Evolutionary conservation across 2,113 vertebrate genomes (phyloP).

Genomic region (Marmota flaviventris): DNA sequence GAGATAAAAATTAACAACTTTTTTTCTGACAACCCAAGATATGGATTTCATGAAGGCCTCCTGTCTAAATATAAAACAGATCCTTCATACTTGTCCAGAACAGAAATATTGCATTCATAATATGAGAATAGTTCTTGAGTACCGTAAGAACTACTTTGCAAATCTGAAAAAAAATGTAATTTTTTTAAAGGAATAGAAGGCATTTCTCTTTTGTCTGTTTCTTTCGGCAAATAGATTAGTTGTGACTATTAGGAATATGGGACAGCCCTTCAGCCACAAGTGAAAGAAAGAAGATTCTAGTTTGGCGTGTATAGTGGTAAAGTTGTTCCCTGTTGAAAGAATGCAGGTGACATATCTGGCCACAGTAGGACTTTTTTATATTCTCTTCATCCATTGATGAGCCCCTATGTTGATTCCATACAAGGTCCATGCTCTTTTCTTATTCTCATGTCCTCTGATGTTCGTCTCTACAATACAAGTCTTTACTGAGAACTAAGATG

Average conservation of each 20-base stretch:
- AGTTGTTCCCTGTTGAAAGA: not conserved
- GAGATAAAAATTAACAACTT: conserved; percentile 46
- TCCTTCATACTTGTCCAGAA: not conserved
- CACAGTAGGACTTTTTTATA: not conserved
- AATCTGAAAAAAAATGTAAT: not conserved
- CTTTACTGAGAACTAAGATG: not conserved
- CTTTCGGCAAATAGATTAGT: not conserved
- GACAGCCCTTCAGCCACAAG: not conserved
- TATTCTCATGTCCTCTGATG: not conserved
- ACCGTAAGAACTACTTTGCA: not conserved
- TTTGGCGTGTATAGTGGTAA: not conserved
- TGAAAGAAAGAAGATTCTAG: not conserved
- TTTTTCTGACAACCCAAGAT: not conserved
- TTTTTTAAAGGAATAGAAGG: not conserved
- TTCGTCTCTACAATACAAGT: not conserved
- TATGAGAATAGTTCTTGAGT: not conserved
- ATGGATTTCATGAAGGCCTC: not conserved
- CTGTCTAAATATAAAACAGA: not conserved
- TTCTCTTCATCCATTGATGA: not conserved
- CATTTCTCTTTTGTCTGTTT: not conserved
- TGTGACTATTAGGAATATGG: not conserved
- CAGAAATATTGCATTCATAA: not conserved
- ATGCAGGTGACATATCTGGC: not conserved
- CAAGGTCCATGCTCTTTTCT: not conserved
- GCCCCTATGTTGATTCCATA: no score